These are phyloP conservation scores for Cheilosia soror DNA, from an alignment of 2,888 invertebrate species.

Conservation along the genomic window DNA sequence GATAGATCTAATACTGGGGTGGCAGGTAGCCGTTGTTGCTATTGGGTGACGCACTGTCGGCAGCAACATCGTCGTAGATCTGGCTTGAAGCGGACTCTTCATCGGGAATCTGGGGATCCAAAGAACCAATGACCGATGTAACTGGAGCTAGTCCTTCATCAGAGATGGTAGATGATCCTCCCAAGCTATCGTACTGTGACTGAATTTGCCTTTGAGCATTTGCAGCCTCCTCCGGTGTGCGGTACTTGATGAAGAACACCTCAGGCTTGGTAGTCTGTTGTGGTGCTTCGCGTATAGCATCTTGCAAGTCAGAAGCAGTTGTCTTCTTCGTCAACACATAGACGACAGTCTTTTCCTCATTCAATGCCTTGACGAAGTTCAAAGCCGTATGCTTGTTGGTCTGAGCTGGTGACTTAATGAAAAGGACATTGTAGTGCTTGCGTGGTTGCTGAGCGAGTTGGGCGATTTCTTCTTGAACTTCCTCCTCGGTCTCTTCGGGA, in stretches of 20 bases:
- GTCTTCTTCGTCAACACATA: conserved; percentile 83
- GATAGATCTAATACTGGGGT: conserved; percentile 76
- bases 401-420: conserved; percentile 82
- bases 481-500: conserved; percentile 82
- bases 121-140: conserved; percentile 82
- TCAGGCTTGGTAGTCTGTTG: conserved; percentile 82
- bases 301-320: conserved; percentile 80
- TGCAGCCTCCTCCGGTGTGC: conserved; percentile 82
- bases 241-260: conserved; percentile 83
- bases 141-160: conserved; percentile 82
- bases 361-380: conserved; percentile 80
- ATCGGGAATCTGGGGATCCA: conserved; percentile 80
- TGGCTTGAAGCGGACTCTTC: conserved; percentile 76
- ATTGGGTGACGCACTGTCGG: conserved; percentile 37
- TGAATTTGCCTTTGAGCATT: conserved; percentile 83
- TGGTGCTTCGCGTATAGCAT: conserved; percentile 81
- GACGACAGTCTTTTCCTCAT: conserved; percentile 83
- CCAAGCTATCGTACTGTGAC: conserved; percentile 82
- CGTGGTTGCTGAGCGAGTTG: conserved; percentile 80
- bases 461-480: conserved; percentile 81
- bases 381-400: conserved; percentile 80
- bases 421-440: conserved; percentile 83
- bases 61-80: conserved; percentile 36
- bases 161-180: conserved; percentile 81
- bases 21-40: conserved; percentile 65